These are phyloP conservation scores for Acipenser ruthenus DNA, from an alignment of 2,797 vertebrate species.

Conservation along the genomic window DNA sequence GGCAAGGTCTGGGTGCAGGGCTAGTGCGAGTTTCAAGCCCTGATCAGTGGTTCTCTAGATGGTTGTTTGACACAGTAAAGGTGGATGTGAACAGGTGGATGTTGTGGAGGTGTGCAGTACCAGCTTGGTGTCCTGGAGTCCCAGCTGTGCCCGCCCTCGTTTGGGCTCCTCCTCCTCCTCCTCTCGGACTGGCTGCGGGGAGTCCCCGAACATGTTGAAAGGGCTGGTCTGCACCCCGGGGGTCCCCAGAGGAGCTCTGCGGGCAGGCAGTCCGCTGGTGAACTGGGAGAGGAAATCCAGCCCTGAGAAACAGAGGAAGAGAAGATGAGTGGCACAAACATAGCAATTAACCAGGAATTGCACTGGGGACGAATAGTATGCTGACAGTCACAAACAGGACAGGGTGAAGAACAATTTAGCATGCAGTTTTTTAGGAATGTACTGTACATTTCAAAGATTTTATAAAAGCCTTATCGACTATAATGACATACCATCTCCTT, in stretches of 20 bases:
- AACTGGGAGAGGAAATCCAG: constrained; percentile 66
- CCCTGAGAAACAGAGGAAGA: constrained; percentile 37
- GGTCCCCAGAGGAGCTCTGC: constrained; percentile 56
- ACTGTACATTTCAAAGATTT: constrained; percentile 1
- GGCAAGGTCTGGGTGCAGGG: too few relatives aligned
- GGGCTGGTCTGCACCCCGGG: constrained; percentile 58
- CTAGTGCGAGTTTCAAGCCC: too few relatives aligned
- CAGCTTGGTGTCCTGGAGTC: constrained; percentile 43
- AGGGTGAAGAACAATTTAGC: not conserved
- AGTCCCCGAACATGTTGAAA: constrained; percentile 53
- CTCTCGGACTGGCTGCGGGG: constrained; percentile 66
- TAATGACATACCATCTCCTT: constrained; percentile 67
- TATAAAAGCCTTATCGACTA: not conserved
- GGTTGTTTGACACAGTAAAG: too few relatives aligned
- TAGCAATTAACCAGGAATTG: not conserved
- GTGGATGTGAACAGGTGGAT: too few relatives aligned
- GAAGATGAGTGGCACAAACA: not conserved
- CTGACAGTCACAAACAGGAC: not conserved
- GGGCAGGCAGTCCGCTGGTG: constrained; percentile 46
- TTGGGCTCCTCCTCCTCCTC: constrained; percentile 48
- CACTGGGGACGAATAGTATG: not conserved
- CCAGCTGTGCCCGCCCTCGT: constrained; percentile 36
- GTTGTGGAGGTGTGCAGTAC: constrained; percentile 10
- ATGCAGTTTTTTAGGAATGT: not conserved
- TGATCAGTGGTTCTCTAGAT: too few relatives aligned